phyloP scores from a whole-genome alignment of 2,888 invertebrate species.

The Pediacus dermestoides region DNA sequence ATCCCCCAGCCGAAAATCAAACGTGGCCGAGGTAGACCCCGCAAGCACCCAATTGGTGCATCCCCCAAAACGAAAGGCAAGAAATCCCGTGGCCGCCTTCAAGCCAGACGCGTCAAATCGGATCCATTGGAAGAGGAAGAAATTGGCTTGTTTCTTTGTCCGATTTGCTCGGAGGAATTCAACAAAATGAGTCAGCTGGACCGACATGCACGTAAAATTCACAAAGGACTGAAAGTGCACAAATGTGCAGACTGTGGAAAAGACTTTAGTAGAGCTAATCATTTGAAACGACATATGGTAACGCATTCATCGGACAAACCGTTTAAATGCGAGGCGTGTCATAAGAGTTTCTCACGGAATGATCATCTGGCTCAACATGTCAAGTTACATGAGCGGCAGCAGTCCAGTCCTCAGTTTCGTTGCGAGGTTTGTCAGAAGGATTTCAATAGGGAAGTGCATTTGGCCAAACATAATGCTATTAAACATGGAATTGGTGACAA shows the following conservation, averaged over 20 bases:
- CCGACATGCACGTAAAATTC: constrained; percentile 37
- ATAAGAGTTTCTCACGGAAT: constrained; percentile 45
- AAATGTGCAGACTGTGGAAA: constrained; percentile 50
- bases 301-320: constrained; percentile 50
- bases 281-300: constrained; percentile 51
- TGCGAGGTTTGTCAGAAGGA: constrained; percentile 53
- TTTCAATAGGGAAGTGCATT: constrained; percentile 52
- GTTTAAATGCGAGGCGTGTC: constrained; percentile 47
- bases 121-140: constrained; percentile 34
- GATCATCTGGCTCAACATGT: constrained; percentile 46
- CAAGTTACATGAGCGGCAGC: constrained; percentile 35
- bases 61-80: constrained; percentile 18
- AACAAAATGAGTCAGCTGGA: constrained; percentile 38
- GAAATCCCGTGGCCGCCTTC: constrained; percentile 23
- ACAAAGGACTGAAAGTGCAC: constrained; percentile 39
- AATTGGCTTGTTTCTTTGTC: constrained; percentile 39
- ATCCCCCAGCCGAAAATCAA: constrained; percentile 34
- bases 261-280: constrained; percentile 50
- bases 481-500: constrained; percentile 47
- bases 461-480: constrained; percentile 51
- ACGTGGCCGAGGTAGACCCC: constrained; percentile 42
- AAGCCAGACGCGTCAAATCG: constrained; percentile 18
- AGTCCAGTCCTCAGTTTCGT: constrained; percentile 36
- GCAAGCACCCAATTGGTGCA: constrained; percentile 38
- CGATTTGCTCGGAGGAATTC: constrained; percentile 40